Evolutionary conservation across 1,140 invertebrate genomes (phyloP).

Genomic region (Drosophila burlai): DNA sequence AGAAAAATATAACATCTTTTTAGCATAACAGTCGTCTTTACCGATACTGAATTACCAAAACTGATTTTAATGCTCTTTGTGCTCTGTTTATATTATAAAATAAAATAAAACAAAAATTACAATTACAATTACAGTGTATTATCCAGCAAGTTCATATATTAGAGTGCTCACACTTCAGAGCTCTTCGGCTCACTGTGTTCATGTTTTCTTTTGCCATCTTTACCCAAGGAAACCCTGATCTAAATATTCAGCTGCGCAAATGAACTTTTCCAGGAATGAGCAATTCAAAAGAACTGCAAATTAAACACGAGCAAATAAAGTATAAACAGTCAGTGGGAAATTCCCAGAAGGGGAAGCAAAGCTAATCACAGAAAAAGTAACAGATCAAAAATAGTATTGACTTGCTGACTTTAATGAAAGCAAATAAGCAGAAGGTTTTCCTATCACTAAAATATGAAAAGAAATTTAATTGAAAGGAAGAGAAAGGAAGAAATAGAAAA

Average conservation of each 20-base stretch:
- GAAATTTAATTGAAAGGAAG: neutral
- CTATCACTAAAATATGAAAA: neutral
- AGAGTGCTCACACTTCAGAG: neutral
- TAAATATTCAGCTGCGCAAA: neutral
- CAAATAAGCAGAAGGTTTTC: too few species aligned
- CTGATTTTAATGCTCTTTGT: neutral
- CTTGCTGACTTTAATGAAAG: neutral
- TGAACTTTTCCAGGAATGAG: slow-evolving; percentile 8
- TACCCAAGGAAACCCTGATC: neutral
- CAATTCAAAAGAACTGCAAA: slow-evolving; percentile 2
- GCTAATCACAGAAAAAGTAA: neutral
- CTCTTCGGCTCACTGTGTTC: neutral
- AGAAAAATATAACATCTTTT: too few species aligned
- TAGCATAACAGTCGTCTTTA: neutral
- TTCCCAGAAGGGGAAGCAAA: neutral
- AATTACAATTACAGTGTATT: neutral
- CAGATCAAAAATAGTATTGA: neutral
- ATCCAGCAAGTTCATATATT: too few species aligned
- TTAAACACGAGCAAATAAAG: slow-evolving; percentile 6
- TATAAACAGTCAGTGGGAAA: neutral
- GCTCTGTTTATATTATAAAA: neutral
- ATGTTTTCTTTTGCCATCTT: neutral
- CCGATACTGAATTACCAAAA: neutral
- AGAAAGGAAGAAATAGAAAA: too few species aligned
- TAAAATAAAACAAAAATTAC: neutral